Evolutionary conservation across 2,113 vertebrate species (phyloP), one percentile per base, ranked within the genome.

Genomic region (Amphiprion percula): DNA sequence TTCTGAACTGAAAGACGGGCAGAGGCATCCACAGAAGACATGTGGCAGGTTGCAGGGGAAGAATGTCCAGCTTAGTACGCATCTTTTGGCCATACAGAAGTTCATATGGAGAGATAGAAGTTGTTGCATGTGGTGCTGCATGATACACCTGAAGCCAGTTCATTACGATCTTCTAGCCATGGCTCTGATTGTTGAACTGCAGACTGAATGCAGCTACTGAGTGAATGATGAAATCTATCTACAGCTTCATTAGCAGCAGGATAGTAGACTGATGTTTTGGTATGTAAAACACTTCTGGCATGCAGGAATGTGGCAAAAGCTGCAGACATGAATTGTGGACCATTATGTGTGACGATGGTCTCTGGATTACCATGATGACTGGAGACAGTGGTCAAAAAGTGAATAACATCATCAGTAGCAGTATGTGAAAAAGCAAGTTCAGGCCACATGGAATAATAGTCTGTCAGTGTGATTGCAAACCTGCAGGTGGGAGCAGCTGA

Each of bases 391-490:
- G 49, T 47, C 26, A 26, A 26, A 0, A 26, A 26, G 3, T 26
- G 26, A 26, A 26, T 2, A 26, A 26, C 26, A 2, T 26, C 26
- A 26, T 26, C 26, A 26, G 26, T 26, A 26, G 2, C 26, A 26
- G 26, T 26, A 26, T 26, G 26, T 26, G 26, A 26, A 26, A 21
- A 26, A 26, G 26, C 26, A 26, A 66, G 26, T 9, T 69, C 67
- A 39, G 67, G 53, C 39, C 33, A 68, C 50, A 55, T 68, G 7
- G 30, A 41, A n/a, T 44, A 55, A n/a, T 55, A 68, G 10, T 68
- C 33, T 1, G 47, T 19, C 21, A 68, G 1, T 10, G 66, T 68
- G 1, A 68, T 24, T 12, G 33, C 52, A 26, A 10, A 68, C 1
- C 37, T 5, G 5, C 39, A 70, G 15, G 14, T 21, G 4, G 23